Conservation (phyloP, 1,140 invertebrate species). For the Planococcus citri region DNA sequence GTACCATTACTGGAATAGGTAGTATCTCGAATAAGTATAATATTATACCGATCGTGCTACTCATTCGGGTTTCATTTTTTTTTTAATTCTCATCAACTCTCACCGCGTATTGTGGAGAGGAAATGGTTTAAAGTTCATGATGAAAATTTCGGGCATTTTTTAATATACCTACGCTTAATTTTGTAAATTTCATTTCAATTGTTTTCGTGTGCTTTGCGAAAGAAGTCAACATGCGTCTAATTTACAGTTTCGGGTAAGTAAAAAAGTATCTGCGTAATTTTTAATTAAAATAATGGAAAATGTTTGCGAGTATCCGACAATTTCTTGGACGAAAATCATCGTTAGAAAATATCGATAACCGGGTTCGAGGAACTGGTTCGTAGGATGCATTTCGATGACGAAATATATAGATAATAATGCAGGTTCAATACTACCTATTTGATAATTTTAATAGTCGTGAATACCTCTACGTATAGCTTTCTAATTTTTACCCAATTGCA, state of each 20-base stretch:
- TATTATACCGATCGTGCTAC: background rate
- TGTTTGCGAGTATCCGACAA: too few species aligned
- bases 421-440: background rate
- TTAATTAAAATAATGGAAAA: too few species aligned
- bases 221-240: background rate
- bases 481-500: background rate
- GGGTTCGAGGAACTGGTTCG: background rate
- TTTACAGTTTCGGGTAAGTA: background rate
- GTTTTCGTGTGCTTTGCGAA: background rate
- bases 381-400: background rate
- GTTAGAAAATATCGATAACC: too few species aligned
- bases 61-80: background rate
- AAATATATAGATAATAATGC: background rate
- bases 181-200: conserved; percentile 3
- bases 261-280: background rate
- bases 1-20: conserved; percentile 15
- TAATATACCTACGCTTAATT: too few species aligned
- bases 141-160: background rate
- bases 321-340: too few species aligned
- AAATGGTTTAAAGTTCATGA: background rate
- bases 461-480: background rate
- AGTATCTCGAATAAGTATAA: background rate
- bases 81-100: background rate
- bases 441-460: background rate
- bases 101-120: background rate